Base-by-base conservation (phyloP, 2,797 vertebrate genomes). In the Rhinella marina region DNA sequence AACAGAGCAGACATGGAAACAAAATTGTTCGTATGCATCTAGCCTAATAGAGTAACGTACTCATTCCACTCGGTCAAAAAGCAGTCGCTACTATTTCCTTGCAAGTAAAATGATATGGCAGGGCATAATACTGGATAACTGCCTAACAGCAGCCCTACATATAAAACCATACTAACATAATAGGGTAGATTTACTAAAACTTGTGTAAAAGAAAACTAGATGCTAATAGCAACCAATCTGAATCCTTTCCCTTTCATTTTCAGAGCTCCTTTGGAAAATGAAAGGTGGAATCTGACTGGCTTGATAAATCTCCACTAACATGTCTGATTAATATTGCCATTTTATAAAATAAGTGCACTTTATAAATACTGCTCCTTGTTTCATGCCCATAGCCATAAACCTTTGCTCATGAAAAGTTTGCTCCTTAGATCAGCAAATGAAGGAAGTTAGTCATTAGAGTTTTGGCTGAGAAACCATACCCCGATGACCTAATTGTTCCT, bases 401-500 rank as follows among this genome's bases (percentile, higher is more conserved):
- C 25, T 56, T 59, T 84, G 62, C 84, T 85, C 68, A 79, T 61
- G 52, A 85, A 79, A 75, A 25, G 16, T 68, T 88, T 85, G 77
- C 85, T 85, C 57, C 48, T 73, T 76, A 88, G 7, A 84, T 90
- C 90, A 90, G 90, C 88, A 90, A 88, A 92, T 91, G 84, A 2
- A 89, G 57, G 89, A 92, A 91, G 80, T 84, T 82, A 90, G 73
- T 61, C 48, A 32, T 86, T 25, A 59, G 62, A 86, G 87, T 92
- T 91, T 88, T 89, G 73, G 90, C 4, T 86, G 1, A 85, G 86
- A 82, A 81, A 54, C 91, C 86, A 85, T 48, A 72, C 57, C 77
- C 54, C 5, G 83, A 88, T 90, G 91, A 87, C 88, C 91, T 91
- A 91, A 92, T 79, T 90, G 88, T 87, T 91, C 86, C 56, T 70